These are phyloP conservation scores for Chelonus formosanus DNA, from an alignment of 2,888 invertebrate genomes.

Conservation along the genomic window DNA sequence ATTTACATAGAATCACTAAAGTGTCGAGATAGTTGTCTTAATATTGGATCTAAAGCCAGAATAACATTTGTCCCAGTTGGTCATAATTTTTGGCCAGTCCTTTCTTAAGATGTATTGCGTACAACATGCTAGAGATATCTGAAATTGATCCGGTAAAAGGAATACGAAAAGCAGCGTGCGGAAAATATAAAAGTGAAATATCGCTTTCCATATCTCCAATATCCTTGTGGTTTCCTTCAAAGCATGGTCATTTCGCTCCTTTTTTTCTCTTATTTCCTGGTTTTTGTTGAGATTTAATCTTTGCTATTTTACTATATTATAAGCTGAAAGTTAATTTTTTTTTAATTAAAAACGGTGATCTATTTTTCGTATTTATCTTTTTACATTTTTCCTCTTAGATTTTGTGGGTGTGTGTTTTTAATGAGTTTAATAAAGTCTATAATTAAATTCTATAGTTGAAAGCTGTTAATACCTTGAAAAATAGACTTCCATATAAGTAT, in stretches of 20 bases:
- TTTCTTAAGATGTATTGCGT: slow-evolving; percentile 26
- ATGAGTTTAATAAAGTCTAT: too few relatives aligned
- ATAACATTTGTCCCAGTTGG: slow-evolving; percentile 6
- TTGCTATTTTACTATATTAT: background rate
- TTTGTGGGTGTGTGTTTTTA: background rate
- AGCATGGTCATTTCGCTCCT: slow-evolving; percentile 3
- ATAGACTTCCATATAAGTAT: too few relatives aligned
- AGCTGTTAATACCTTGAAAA: too few relatives aligned
- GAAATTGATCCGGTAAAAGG: slow-evolving; percentile 35
- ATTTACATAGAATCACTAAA: slow-evolving; percentile 1
- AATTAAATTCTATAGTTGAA: too few relatives aligned
- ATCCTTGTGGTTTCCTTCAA: slow-evolving; percentile 10
- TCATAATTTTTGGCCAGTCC: slow-evolving; percentile 18
- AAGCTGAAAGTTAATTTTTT: background rate
- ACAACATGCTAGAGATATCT: slow-evolving; percentile 31
- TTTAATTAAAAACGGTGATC: background rate
- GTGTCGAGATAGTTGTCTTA: background rate
- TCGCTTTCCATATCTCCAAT: slow-evolving; percentile 35
- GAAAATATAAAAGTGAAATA: slow-evolving; percentile 41
- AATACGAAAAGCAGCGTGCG: slow-evolving; percentile 24
- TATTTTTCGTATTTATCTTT: background rate
- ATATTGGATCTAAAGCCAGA: slow-evolving; percentile 13
- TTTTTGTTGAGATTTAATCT: background rate
- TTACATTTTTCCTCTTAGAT: background rate
- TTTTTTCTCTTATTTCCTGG: slow-evolving; percentile 2